Conservation (phyloP, 2,113 vertebrate species). For the Actenoides lindsayi region DNA sequence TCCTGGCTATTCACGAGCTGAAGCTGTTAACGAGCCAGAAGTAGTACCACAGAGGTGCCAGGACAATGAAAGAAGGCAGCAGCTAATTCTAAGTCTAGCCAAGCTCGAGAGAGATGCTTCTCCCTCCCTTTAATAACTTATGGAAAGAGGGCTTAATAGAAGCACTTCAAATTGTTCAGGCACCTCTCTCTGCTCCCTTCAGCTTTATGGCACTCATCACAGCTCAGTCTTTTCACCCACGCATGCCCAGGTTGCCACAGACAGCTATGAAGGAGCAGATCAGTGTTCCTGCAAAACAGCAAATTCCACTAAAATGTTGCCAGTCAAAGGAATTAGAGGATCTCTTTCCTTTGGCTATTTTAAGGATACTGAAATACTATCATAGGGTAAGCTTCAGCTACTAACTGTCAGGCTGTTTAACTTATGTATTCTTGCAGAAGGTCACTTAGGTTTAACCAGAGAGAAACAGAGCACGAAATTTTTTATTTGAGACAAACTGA, state of each 20-base stretch:
- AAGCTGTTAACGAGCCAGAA: background rate
- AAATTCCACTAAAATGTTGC: background rate
- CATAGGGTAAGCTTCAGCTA: background rate
- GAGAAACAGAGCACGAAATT: background rate
- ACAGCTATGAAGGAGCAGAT: background rate
- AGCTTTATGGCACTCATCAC: background rate
- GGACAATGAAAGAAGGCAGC: background rate
- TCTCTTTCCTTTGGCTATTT: background rate
- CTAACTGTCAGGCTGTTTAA: background rate
- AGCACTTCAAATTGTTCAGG: background rate
- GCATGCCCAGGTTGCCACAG: background rate
- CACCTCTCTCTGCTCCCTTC: background rate
- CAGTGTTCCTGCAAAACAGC: background rate
- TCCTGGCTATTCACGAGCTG: background rate
- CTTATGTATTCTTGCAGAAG: background rate
- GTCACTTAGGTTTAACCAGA: rapidly evolving
- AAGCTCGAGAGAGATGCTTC: slow-evolving; percentile 3
- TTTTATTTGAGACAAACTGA: background rate
- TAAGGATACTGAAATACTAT: background rate
- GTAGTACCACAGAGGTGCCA: background rate
- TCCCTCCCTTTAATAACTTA: background rate
- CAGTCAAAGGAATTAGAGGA: background rate
- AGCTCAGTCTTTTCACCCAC: background rate
- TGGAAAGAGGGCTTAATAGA: background rate
- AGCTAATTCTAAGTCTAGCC: background rate